A percentile compares a stretch with the other conserved stretches of the same genome.
Evolutionary conservation across 2,113 vertebrate species (phyloP).

Genomic region (Tonatia bakeri): DNA sequence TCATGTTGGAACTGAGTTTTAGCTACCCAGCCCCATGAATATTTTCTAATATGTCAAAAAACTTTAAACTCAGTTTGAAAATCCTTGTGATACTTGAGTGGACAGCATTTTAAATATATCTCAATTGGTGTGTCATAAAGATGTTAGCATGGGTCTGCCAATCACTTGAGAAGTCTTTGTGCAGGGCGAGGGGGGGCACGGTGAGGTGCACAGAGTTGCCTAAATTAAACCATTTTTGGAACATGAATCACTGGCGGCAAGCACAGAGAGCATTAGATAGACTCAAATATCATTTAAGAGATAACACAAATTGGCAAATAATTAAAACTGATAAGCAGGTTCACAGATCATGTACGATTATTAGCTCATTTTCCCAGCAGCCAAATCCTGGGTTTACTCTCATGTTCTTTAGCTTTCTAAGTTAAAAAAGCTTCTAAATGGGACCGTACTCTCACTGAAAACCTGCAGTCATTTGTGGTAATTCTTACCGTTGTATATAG

Average conservation of each 20-base stretch:
- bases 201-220: not conserved
- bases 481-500: not conserved
- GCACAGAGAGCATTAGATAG: not conserved
- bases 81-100: not conserved
- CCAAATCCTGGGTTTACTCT: not conserved
- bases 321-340: not conserved
- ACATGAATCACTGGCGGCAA: not conserved
- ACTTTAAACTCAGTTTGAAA: not conserved
- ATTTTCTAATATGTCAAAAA: constrained; percentile 35
- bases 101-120: not conserved
- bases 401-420: not conserved
- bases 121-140: not conserved
- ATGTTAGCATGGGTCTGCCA: not conserved
- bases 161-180: not conserved
- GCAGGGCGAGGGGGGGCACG: fast-evolving
- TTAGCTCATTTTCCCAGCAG: not conserved
- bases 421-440: not conserved
- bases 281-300: not conserved
- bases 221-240: not conserved
- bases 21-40: not conserved
- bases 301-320: not conserved
- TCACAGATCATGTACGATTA: not conserved
- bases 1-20: not conserved
- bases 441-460: not conserved
- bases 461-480: not conserved